Base-by-base conservation (phyloP, 2,797 vertebrate genomes). In the Manis javanica region DNA sequence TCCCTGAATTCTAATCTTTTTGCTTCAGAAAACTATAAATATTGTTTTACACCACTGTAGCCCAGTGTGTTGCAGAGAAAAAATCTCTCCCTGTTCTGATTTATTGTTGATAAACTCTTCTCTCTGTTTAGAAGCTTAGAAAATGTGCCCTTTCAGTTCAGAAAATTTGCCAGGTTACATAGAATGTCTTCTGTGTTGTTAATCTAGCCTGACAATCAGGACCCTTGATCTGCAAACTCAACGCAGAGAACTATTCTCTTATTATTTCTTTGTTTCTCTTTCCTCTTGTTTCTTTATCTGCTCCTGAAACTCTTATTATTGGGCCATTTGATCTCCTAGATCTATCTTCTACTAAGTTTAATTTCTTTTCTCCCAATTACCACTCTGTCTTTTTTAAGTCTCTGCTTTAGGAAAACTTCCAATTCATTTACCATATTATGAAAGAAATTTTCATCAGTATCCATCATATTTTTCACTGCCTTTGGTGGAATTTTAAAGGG, bases 151-250 rank as follows among this genome's bases (percentile, higher is more conserved):
- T 87, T 92, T 61, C 59, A 79, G 7, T 42, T 55, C 59, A 64
- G 59, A 77, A 69, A 18, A 37, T 61, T 86, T 90, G 90, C 39
- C 49, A 64, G 63, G 15, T 94, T 72, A 61, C 57, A 59, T 10
- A 83, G 12, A 84, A 14, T 39, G 12, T 64, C 26, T 72, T 89
- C 86, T 68, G 23, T 78, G 59, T 53, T 95, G 34, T 72, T 86
- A 86, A 83, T 69, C 21, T 93, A 16, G 12, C 11, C 31, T 79
- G 42, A 13, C 19, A 85, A 68, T 85, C 37, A 89, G n/a, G 77
- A 91, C 21, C 8, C 26, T 94, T 92, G 15, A 95, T 87, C 19
- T 90, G 77, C 88, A 87, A 97, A 83, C 29, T 77, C 37, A 79
- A 23, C 11, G 86, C 61, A 78, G 49, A 61, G 55, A 88, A 94